These are phyloP conservation scores for Ennomos erosarius DNA, from an alignment of 2,888 invertebrate species.

Conservation along the genomic window DNA sequence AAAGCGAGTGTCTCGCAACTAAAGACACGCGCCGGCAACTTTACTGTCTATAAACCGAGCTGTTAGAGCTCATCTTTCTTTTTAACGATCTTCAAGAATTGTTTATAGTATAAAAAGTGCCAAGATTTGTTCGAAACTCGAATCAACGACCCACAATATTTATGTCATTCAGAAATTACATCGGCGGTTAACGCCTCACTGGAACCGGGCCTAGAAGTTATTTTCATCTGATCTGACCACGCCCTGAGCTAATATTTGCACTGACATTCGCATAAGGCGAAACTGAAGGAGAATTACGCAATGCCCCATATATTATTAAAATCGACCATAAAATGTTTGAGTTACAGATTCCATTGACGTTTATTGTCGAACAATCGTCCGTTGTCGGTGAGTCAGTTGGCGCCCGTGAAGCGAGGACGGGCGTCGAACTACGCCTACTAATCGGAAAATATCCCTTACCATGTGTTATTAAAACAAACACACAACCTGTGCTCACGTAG, in stretches of 20 bases:
- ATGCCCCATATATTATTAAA: constrained; percentile 80
- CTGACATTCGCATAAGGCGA: constrained; percentile 62
- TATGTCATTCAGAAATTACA: constrained; percentile 59
- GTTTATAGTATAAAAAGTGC: constrained; percentile 80
- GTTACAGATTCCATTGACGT: constrained; percentile 80
- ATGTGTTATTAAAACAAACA: constrained; percentile 63
- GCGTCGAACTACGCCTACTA: constrained; percentile 72
- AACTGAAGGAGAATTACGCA: constrained; percentile 72
- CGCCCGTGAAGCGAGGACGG: constrained; percentile 70
- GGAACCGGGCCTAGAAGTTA: constrained; percentile 36
- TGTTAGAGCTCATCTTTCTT: constrained; percentile 84
- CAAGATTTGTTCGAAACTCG: constrained; percentile 62
- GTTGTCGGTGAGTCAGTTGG: constrained; percentile 76
- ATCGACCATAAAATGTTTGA: constrained; percentile 77
- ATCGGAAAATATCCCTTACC: constrained; percentile 65
- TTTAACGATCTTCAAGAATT: constrained; percentile 78
- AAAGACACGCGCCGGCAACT: constrained; percentile 74
- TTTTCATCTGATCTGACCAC: constrained; percentile 39
- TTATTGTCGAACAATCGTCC: constrained; percentile 78
- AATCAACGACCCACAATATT: constrained; percentile 74
- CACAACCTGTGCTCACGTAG: constrained; percentile 42
- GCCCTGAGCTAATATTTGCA: constrained; percentile 59
- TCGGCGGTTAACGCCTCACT: constrained; percentile 42
- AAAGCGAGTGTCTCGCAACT: constrained; percentile 59
- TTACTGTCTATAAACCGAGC: constrained; percentile 81